Conservation (phyloP, 2,797 vertebrate species). For the Chiroxiphia lanceolata region DNA sequence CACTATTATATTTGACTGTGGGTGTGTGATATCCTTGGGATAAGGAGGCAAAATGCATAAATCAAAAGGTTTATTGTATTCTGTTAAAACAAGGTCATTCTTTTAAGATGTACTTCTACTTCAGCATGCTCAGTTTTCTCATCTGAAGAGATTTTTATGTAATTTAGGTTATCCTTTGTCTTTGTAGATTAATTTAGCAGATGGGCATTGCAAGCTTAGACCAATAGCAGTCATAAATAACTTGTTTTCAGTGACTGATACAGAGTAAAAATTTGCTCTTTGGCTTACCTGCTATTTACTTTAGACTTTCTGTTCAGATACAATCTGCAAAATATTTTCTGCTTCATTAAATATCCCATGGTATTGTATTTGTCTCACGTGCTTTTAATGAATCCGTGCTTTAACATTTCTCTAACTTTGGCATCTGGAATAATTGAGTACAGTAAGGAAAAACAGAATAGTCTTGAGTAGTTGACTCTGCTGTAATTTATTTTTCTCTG, state of each 20-base stretch:
- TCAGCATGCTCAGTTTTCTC: background rate
- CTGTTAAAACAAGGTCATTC: background rate
- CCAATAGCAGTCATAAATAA: background rate
- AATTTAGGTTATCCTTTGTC: background rate
- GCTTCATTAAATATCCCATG: background rate
- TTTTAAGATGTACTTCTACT: background rate
- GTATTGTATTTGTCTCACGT: background rate
- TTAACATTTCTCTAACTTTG: background rate
- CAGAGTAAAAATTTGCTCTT: background rate
- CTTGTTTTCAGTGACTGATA: background rate
- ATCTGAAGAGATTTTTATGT: background rate
- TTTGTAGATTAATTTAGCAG: background rate
- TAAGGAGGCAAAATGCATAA: background rate
- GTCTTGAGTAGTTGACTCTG: background rate
- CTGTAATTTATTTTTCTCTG: background rate
- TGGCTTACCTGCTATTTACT: background rate
- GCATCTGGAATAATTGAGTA: background rate
- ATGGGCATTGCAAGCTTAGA: background rate
- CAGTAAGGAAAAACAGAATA: background rate
- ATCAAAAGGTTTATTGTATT: background rate
- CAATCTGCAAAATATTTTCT: background rate
- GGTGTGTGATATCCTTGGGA: background rate
- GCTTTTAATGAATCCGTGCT: background rate
- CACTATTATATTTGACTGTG: background rate
- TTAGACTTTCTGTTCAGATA: background rate